These are phyloP conservation scores for Catocala nupta DNA, from an alignment of 2,888 invertebrate genomes.

Conservation along the genomic window DNA sequence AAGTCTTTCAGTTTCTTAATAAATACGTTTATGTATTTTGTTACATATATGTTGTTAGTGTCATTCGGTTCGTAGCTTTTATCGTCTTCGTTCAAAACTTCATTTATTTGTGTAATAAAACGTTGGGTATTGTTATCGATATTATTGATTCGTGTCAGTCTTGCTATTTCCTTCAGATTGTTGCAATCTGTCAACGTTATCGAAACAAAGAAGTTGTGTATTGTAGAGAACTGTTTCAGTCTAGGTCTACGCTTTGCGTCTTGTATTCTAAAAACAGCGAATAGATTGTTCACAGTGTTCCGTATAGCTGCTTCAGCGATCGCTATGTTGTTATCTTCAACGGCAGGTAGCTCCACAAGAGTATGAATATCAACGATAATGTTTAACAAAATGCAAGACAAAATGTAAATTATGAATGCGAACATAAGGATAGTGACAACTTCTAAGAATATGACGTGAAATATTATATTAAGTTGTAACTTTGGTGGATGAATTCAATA, in stretches of 20 bases:
- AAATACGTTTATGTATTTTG: constrained; percentile 54
- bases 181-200: constrained; percentile 61
- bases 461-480: background rate
- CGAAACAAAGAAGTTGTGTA: constrained; percentile 66
- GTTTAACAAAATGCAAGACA: constrained; percentile 34
- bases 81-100: constrained; percentile 62
- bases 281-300: constrained; percentile 61
- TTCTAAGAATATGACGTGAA: background rate
- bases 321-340: constrained; percentile 53
- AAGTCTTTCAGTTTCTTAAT: constrained; percentile 40
- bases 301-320: constrained; percentile 57
- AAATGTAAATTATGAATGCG: constrained; percentile 32
- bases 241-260: constrained; percentile 47
- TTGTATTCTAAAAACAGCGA: constrained; percentile 59
- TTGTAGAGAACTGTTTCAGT: constrained; percentile 58
- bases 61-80: constrained; percentile 38
- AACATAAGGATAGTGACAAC: constrained; percentile 31
- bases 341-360: constrained; percentile 48
- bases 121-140: constrained; percentile 54
- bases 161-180: constrained; percentile 59
- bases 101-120: constrained; percentile 64
- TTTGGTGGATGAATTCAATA: constrained; percentile 4
- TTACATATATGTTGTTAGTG: constrained; percentile 41
- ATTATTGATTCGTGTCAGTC: constrained; percentile 56
- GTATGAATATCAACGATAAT: constrained; percentile 29